These are phyloP conservation scores for Zalophus californianus DNA, from an alignment of 2,797 vertebrate genomes.

Conservation along the genomic window DNA sequence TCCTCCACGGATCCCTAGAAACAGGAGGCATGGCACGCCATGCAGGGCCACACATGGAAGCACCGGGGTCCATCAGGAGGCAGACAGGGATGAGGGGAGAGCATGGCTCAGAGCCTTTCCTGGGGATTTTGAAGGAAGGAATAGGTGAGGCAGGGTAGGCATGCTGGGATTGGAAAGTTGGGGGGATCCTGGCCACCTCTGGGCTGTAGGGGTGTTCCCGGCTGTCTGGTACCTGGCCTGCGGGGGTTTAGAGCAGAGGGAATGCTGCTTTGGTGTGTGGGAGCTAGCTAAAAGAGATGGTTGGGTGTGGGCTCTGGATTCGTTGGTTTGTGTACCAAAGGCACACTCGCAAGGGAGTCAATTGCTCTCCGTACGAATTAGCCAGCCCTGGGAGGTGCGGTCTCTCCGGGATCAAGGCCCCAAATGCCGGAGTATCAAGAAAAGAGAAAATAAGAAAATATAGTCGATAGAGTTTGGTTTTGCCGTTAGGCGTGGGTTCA, in stretches of 20 bases:
- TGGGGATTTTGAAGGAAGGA: not conserved
- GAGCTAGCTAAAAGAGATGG: not conserved
- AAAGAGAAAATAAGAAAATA: not conserved
- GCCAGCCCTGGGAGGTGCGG: accelerated
- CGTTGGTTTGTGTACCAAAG: not conserved
- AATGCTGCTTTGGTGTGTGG: not conserved
- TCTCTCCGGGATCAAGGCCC: not conserved
- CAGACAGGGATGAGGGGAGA: accelerated
- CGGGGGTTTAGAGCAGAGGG: not conserved
- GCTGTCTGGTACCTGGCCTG: too few relatives aligned
- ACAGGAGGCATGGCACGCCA: not conserved
- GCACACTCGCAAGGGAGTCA: not conserved
- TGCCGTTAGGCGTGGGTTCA: not conserved
- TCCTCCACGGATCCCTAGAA: not conserved
- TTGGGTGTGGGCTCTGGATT: not conserved
- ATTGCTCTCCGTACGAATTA: not conserved
- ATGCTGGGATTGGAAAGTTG: not conserved
- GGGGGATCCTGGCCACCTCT: not conserved
- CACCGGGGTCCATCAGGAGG: not conserved
- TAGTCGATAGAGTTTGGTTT: not conserved
- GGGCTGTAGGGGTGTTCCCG: not conserved
- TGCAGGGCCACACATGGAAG: not conserved
- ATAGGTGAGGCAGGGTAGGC: not conserved
- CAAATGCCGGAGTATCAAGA: not conserved
- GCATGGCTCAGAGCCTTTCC: not conserved